A percentile compares a stretch with the other conserved stretches of the same genome.
Evolutionary conservation across 2,113 vertebrate genomes (phyloP).

Genomic region (Burhinus oedicnemus): DNA sequence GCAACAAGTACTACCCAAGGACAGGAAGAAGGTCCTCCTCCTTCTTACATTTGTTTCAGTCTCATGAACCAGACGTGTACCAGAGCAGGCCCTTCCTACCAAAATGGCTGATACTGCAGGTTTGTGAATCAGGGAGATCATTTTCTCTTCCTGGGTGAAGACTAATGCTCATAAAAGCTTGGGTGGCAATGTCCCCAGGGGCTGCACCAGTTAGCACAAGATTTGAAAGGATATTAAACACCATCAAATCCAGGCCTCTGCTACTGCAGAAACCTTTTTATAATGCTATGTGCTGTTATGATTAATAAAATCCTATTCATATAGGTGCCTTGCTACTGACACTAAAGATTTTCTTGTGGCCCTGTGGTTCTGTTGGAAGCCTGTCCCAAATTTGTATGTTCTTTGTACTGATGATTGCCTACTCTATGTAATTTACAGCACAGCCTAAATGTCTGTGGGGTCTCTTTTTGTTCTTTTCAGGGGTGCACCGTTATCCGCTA

Average conservation of each 20-base stretch:
- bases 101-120: background rate
- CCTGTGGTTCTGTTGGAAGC: background rate
- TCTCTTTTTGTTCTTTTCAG: slow-evolving; percentile 69
- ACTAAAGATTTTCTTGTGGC: background rate
- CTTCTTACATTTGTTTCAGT: background rate
- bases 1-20: background rate
- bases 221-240: background rate
- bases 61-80: background rate
- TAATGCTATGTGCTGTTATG: background rate
- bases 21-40: background rate
- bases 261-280: background rate
- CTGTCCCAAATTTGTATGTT: background rate
- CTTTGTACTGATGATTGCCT: background rate
- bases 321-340: background rate
- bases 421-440: background rate
- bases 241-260: background rate
- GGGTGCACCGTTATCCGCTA: slow-evolving; percentile 91
- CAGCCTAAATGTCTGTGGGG: background rate
- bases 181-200: background rate
- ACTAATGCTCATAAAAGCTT: background rate
- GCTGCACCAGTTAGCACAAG: background rate
- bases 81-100: background rate
- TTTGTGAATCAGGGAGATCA: background rate
- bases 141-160: background rate
- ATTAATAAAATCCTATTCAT: background rate